These are phyloP conservation scores for Xestia rhomboidea DNA, from an alignment of 2,888 invertebrate genomes.

Conservation along the genomic window DNA sequence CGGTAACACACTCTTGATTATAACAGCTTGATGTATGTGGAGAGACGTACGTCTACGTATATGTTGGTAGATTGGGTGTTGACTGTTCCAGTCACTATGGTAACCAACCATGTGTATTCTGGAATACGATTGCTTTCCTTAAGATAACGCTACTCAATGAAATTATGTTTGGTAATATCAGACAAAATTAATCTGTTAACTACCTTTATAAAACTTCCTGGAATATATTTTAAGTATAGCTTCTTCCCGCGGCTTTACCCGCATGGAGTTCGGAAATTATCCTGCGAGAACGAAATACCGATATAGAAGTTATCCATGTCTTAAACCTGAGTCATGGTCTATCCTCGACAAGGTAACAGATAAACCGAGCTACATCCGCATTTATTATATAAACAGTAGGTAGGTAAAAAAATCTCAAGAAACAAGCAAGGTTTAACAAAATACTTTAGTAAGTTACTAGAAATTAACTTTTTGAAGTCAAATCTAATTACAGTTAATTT, in stretches of 20 bases:
- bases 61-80: background rate
- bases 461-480: background rate
- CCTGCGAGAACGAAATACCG: no score
- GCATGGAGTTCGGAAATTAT: background rate
- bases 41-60: background rate
- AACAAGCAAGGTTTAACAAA: background rate
- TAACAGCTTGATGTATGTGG: background rate
- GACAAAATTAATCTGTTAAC: no score
- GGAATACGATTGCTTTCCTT: background rate
- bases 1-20: slow-evolving; percentile 12
- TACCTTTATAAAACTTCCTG: background rate
- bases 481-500: background rate
- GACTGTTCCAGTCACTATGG: background rate
- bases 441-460: background rate
- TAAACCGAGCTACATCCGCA: background rate
- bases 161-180: background rate
- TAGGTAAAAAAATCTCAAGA: background rate
- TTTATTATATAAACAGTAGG: background rate
- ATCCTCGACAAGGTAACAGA: background rate
- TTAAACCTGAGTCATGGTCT: background rate
- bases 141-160: background rate
- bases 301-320: background rate
- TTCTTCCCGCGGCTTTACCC: no score
- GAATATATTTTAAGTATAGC: background rate
- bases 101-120: background rate